Percentiles rank a stretch among this genome's conserved stretches.
phyloP scores from a whole-genome alignment of 1,140 invertebrate species.

The Limonius californicus region DNA sequence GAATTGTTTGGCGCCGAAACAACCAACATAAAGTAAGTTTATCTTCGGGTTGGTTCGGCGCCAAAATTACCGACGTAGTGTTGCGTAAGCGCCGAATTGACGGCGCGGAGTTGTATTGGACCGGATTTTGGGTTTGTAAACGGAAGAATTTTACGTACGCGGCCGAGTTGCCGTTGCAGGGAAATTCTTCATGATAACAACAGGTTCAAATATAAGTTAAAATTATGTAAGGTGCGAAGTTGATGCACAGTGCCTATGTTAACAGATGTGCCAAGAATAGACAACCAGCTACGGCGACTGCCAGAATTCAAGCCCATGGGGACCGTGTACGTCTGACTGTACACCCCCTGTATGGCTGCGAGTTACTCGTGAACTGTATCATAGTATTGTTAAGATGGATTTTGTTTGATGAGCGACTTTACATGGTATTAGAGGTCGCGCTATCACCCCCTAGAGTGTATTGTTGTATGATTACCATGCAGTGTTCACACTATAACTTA shows the following conservation, averaged over 20 bases:
- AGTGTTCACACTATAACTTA: conserved; percentile 25
- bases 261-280: conserved; percentile 3
- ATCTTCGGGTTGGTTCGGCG: too few relatives aligned
- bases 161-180: too few relatives aligned
- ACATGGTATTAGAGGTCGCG: neutral
- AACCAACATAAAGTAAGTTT: too few relatives aligned
- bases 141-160: too few relatives aligned
- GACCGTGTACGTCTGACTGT: neutral
- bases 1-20: too few relatives aligned
- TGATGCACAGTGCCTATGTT: neutral
- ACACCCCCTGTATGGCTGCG: too few relatives aligned
- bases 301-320: neutral
- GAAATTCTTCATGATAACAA: neutral
- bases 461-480: conserved; percentile 25
- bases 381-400: conserved; percentile 5
- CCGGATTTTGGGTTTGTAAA: too few relatives aligned
- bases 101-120: too few relatives aligned
- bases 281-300: conserved; percentile 8
- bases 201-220: neutral
- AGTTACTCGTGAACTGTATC: neutral
- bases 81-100: too few relatives aligned
- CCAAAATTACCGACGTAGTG: too few relatives aligned
- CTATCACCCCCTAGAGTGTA: neutral
- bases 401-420: neutral
- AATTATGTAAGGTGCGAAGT: neutral